These are phyloP conservation scores for Acromyrmex heyeri DNA, from an alignment of 1,140 invertebrate genomes.

Conservation along the genomic window DNA sequence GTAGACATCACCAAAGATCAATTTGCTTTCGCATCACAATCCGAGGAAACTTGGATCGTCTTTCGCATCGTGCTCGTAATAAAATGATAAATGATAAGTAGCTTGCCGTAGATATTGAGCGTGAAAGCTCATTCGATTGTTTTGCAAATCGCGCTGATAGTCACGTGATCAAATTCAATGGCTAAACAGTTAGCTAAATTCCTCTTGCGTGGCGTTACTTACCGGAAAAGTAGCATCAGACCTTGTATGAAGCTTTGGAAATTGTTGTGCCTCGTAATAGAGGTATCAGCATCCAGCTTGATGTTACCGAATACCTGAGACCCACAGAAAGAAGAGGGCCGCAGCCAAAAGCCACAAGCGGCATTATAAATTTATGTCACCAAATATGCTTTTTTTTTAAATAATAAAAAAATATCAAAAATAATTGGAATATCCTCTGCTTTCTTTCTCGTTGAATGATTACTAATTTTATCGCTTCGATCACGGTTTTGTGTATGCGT, in stretches of 20 bases:
- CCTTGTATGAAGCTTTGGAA: constrained; percentile 99
- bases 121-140: constrained; percentile 40
- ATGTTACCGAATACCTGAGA: constrained; percentile 99
- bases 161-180: constrained; percentile 30
- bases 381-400: background rate
- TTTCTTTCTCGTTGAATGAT: constrained; percentile 42
- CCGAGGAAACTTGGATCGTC: background rate
- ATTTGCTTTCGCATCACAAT: background rate
- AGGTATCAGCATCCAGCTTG: constrained; percentile 94
- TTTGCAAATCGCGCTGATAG: constrained; percentile 22
- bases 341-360: constrained; percentile 81
- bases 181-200: constrained; percentile 48
- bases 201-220: constrained; percentile 84
- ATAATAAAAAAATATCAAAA: background rate
- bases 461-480: constrained; percentile 42
- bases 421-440: constrained; percentile 13
- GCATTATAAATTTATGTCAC: constrained; percentile 74
- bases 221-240: constrained; percentile 99
- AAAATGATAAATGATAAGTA: constrained; percentile 48
- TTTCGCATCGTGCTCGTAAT: constrained; percentile 38
- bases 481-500: constrained; percentile 37
- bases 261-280: constrained; percentile 99
- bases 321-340: constrained; percentile 81
- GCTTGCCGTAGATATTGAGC: constrained; percentile 47
- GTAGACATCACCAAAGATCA: constrained; percentile 12